Evolutionary conservation across 2,888 invertebrate species (phyloP), one percentile per base, ranked within the genome.

Genomic region (Philonicus albiceps): DNA sequence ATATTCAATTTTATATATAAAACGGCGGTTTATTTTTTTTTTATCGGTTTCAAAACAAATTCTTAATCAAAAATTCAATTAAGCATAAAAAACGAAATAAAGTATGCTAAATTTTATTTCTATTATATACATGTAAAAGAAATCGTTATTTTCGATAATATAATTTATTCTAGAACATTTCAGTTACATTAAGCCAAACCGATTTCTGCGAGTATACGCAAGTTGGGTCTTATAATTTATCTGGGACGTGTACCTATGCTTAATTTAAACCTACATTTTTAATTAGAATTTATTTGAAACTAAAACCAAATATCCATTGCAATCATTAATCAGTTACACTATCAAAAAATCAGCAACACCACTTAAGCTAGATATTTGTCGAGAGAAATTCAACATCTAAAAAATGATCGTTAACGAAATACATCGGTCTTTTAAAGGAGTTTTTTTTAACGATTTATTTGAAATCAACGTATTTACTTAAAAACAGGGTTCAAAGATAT

Each of bases 401-500:
- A 64, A 64, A 19, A 64, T 64, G 19, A 64, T 64, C 64, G 64
- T 64, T 22, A 64, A 22, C 19, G 64, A 64, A 64, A 27, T 64
- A 64, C 22, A 64, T 64, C 64, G 64, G 64, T 64, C 22, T 64
- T 64, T 64, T 64, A 64, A 64, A 53, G n/a, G 64, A 8, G 64
- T 64, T 11, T 22, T 22, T n/a, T 22, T 64, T 64, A 64, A 27
- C 64, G 64, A 64, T 22, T 64, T 64, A 64, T 64, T 64, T 64
- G 64, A 64, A 64, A 64, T 64, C 22, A 11, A 64, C 27, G 64
- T 64, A 64, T 64, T 64, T 78, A 78, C 76, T 78, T 78, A 78
- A 78, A 78, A 78, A 78, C 78, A 78, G 78, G 78, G 78, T 78
- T 78, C 49, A 22, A 27, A 43, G 27, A 64, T 27, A 64, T 30